Base-by-base conservation (phyloP, 1,140 invertebrate genomes). In the Bombus vancouverensis region DNA sequence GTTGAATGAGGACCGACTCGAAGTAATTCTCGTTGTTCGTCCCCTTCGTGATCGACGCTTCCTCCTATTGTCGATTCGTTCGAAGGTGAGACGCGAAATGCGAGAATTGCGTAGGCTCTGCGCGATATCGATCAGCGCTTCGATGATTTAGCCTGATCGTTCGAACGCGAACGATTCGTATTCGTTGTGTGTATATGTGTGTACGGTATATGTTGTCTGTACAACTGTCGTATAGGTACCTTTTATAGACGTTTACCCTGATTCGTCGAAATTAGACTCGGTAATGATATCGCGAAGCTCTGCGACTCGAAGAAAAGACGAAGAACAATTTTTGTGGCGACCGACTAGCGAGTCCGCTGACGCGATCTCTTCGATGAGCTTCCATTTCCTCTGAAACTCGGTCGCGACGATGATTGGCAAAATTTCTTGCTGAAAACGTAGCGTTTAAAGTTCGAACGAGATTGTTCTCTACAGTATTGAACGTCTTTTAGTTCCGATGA, bases 1-100 rank as follows among this genome's bases (percentile, higher is more conserved):
- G 89, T 90, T 90, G 89, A 76, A 85, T 90, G 71, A 90, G 76
- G 53, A 83, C 87, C 85, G 75, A 79, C 85, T 84, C 83, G 78
- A 53, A 84, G 76, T 82, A 47, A 80, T 81, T 80, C 82, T 79
- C 85, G 83, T 90, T 73, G 80, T 81, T 78, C 44, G 72, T 70
- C 66, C 75, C 47, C 25, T 44, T 75, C 47, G 15, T 32, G 47
- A 47, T 76, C 44, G 65, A 71, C 47, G 37, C 12, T 39, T 77
- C 59, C 28, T 28, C 34, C 34, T 53, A 18, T 44, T 34, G 37
- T 73, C 32, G 65, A 66, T 62, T 83, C 13, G 15, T 34, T 42
- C 65, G 47, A 34, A 47, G 65, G 66, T 37, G 18, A 25, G 1
- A 34, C 47, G 71, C 32, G 34, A 34, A 77, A 83, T 25, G 34